These are phyloP conservation scores for Riparia riparia DNA, from an alignment of 2,113 vertebrate species.

Conservation along the genomic window DNA sequence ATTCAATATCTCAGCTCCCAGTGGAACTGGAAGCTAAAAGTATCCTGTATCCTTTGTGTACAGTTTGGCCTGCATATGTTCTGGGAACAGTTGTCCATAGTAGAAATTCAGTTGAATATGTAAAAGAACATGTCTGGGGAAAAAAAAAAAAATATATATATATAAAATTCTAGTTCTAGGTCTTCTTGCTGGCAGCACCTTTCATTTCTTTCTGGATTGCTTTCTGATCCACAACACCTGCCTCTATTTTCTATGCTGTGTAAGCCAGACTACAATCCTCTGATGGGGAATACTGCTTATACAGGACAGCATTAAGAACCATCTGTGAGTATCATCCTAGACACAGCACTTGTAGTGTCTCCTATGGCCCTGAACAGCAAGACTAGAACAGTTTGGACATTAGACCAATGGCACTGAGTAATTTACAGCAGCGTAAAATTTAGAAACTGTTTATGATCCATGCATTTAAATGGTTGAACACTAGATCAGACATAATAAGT, in stretches of 20 bases:
- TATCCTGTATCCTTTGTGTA: conserved; percentile 46
- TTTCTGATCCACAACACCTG: conserved; percentile 10
- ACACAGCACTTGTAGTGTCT: not conserved
- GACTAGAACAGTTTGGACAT: not conserved
- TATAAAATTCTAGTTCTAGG: conserved; percentile 23
- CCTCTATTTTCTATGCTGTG: not conserved
- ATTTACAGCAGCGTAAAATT: not conserved
- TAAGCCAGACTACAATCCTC: not conserved
- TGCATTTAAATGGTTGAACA: not conserved
- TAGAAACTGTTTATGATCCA: not conserved
- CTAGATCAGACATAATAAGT: not conserved
- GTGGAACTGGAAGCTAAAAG: conserved; percentile 25
- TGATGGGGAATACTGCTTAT: not conserved
- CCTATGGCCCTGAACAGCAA: not conserved
- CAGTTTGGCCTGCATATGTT: conserved; percentile 38
- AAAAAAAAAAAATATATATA: not conserved
- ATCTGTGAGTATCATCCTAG: not conserved
- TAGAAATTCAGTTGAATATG: conserved; percentile 50
- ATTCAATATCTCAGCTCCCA: conserved; percentile 1
- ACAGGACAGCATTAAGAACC: not conserved
- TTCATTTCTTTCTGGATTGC: conserved; percentile 29
- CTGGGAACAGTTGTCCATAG: conserved; percentile 44
- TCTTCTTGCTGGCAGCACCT: conserved; percentile 28
- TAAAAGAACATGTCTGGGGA: conserved; percentile 39
- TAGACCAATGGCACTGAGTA: not conserved